Conservation (phyloP, 1,140 invertebrate species). For the Drosophila malerkotliana region DNA sequence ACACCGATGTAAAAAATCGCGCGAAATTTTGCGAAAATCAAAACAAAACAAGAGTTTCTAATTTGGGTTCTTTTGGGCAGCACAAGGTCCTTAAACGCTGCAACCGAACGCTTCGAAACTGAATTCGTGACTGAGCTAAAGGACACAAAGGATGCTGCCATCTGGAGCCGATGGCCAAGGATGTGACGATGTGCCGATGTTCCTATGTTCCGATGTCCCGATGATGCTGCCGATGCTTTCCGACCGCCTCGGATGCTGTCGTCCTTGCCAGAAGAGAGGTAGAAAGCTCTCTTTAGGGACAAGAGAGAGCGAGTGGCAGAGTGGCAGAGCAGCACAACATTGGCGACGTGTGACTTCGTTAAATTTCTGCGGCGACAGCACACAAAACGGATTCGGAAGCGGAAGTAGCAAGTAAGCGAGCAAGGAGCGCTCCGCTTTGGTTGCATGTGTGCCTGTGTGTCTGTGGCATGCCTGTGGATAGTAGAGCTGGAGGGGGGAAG, state of each 20-base stretch:
- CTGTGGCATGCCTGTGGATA: background rate
- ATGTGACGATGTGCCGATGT: conserved; percentile 9
- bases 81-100: conserved; percentile 49
- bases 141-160: conserved; percentile 61
- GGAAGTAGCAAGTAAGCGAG: conserved; percentile 82
- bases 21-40: conserved; percentile 55
- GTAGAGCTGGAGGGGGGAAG: background rate
- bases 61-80: background rate
- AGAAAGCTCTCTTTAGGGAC: conserved; percentile 1
- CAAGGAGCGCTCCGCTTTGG: conserved; percentile 38
- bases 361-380: conserved; percentile 82
- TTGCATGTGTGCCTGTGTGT: background rate
- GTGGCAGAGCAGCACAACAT: conserved; percentile 29
- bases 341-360: conserved; percentile 78
- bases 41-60: conserved; percentile 33
- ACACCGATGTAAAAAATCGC: conserved; percentile 33
- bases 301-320: conserved; percentile 19
- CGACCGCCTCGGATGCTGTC: conserved; percentile 8
- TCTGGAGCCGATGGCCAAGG: conserved; percentile 41
- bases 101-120: conserved; percentile 69
- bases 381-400: conserved; percentile 82
- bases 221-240: conserved; percentile 19
- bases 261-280: conserved; percentile 23
- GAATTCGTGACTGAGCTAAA: conserved; percentile 57
- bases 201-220: conserved; percentile 13